Percentiles rank a stretch among this genome's conserved stretches.
Evolutionary conservation across 1,140 invertebrate genomes (phyloP).

Genomic region (Zaprionus ghesquierei): DNA sequence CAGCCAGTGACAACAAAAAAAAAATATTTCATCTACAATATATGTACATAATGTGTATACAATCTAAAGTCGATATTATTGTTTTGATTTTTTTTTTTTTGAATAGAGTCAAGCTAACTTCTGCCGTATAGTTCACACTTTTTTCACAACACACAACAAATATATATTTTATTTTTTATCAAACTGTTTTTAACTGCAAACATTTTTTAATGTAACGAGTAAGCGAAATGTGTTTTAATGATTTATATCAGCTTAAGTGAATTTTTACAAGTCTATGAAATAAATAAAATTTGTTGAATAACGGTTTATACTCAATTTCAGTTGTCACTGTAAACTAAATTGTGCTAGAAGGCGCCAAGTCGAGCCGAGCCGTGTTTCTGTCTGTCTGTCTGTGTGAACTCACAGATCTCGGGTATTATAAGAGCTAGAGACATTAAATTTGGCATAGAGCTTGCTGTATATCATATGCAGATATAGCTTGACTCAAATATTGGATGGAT

Average conservation of each 20-base stretch:
- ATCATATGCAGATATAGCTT: too few species aligned
- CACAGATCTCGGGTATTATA: too few species aligned
- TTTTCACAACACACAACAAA: constrained; percentile 6
- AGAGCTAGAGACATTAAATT: too few species aligned
- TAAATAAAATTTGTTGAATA: constrained; percentile 45
- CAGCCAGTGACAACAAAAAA: not conserved
- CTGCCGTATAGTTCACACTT: not conserved
- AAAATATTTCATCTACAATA: not conserved
- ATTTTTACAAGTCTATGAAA: constrained; percentile 69
- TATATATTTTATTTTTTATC: constrained; percentile 12
- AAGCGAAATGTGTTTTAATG: constrained; percentile 69
- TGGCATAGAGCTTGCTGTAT: too few species aligned
- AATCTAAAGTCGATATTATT: not conserved
- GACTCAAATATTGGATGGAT: too few species aligned
- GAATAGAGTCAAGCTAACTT: not conserved
- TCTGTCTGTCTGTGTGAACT: too few species aligned
- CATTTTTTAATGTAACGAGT: constrained; percentile 35
- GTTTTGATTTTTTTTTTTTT: not conserved
- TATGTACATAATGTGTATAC: constrained; percentile 5
- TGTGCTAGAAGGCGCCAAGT: too few species aligned
- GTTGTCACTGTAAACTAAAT: too few species aligned
- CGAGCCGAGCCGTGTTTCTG: too few species aligned
- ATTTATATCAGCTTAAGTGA: constrained; percentile 62
- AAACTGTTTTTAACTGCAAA: constrained; percentile 18
- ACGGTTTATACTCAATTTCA: constrained; percentile 13